Conservation (phyloP, 2,113 vertebrate species). For the Zosterops borbonicus region DNA sequence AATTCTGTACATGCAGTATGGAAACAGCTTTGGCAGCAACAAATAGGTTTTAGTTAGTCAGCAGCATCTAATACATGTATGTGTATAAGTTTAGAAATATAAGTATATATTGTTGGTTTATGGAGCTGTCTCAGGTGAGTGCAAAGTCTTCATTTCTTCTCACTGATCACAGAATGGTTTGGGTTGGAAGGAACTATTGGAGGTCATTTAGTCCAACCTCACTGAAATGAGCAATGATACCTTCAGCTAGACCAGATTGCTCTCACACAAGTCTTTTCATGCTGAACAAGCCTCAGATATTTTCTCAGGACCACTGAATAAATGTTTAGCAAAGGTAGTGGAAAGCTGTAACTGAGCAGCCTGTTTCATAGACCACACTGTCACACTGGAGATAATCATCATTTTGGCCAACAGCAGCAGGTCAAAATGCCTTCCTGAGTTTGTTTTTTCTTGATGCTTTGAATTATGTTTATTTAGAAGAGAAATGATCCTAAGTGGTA, state of each 20-base stretch:
- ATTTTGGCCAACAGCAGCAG: neutral
- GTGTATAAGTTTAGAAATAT: neutral
- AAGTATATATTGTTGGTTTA: neutral
- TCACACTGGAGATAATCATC: neutral
- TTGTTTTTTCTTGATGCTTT: neutral
- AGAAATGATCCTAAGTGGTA: conserved; percentile 1
- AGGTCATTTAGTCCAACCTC: neutral
- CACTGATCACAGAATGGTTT: neutral
- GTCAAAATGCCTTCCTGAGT: neutral
- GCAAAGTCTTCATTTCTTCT: neutral
- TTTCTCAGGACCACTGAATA: neutral
- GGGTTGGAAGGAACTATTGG: neutral
- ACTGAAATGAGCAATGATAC: neutral
- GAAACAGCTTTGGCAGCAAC: neutral
- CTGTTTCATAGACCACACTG: neutral
- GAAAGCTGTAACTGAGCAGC: neutral
- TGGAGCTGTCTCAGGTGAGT: neutral
- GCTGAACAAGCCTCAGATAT: neutral
- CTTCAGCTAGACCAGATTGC: neutral
- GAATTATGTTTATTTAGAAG: conserved; percentile 29
- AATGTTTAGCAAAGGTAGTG: neutral
- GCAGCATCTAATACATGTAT: neutral
- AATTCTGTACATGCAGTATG: neutral
- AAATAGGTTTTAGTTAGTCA: neutral
- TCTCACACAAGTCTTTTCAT: neutral